Evolutionary conservation across 92 coral and sea anemone genomes (phyloP), one percentile per base, ranked within the genome.

Genomic region (Epizoanthus fatuus): DNA sequence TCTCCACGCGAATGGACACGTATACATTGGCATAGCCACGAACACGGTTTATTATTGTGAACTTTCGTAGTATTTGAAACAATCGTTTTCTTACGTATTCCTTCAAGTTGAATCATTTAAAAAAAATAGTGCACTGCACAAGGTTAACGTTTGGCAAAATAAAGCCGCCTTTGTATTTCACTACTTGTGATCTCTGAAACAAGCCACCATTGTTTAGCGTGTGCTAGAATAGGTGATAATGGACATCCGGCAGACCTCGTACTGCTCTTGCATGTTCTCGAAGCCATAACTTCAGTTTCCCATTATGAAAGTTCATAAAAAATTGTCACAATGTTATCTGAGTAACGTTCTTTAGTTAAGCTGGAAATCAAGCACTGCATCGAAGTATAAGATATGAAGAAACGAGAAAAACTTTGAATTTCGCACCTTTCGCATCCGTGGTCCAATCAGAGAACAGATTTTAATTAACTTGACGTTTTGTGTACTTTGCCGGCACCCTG

Each of bases 141-240:
- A 58, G 2, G 22, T 17, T 58, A 22, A 58, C 3, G 63, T 58
- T 58, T 58, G 29, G 63, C 63, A 58, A 58, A 58, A 58, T 16
- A 58, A 58, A 60, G 66, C 35, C 66, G 29, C 35, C 66, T 60
- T 19, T 60, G n/a, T 60, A 60, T 60, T 8, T 8, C 51, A 45
- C 8, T 3, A 45, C 51, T 4, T 3, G 69, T 29, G 69, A 63
- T 15, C 69, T 29, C 42, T 63, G 51, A 63, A 63, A 63, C 69
- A 63, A 63, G 16, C 69, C 69, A 29, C 74, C 74, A 69, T 69
- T 69, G 74, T 69, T 69, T 69, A 69, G 74, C 38, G 17, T 47
- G 35, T 39, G 45, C 42, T 39, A 2, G 15, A 38, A 39, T 15
- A 69, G 45, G 74, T 69, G 74, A 69, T 69, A 37, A 69, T 37